A percentile compares a stretch with the other conserved stretches of the same genome.
Conservation (phyloP, 92 coral and sea anemone genomes). For the Heteractis magnifica region DNA sequence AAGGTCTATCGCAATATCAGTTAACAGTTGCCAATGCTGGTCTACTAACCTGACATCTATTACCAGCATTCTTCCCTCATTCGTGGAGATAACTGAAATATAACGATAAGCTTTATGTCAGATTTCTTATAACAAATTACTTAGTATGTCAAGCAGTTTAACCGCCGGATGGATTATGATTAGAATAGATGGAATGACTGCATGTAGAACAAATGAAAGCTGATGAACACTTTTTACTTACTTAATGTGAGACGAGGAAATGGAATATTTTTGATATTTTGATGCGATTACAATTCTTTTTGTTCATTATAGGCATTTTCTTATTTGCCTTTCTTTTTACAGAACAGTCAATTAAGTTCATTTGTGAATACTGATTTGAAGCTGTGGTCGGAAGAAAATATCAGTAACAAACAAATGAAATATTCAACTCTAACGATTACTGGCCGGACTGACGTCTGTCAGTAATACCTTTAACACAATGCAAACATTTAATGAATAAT, state of each 20-base stretch:
- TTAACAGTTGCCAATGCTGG: neutral
- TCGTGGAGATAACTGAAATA: neutral
- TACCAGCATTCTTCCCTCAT: neutral
- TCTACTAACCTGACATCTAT: neutral
- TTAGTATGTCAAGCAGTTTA: neutral
- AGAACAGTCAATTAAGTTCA: too few relatives aligned
- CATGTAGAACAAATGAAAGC: neutral
- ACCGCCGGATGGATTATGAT: neutral
- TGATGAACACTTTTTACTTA: neutral
- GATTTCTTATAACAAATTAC: neutral
- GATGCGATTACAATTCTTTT: too few relatives aligned
- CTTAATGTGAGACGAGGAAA: neutral
- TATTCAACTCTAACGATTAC: too few relatives aligned
- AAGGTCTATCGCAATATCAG: neutral
- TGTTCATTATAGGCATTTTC: too few relatives aligned
- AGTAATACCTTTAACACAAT: too few relatives aligned
- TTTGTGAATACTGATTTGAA: too few relatives aligned
- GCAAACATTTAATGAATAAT: too few relatives aligned
- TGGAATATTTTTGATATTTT: too few relatives aligned
- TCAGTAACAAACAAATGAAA: too few relatives aligned
- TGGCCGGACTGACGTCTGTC: too few relatives aligned
- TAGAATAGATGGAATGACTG: neutral
- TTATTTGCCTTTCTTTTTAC: too few relatives aligned
- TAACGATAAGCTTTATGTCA: neutral
- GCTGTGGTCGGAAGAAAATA: too few relatives aligned